Evolutionary conservation across 2,797 vertebrate genomes (phyloP).

Genomic region (Hirundo rustica): DNA sequence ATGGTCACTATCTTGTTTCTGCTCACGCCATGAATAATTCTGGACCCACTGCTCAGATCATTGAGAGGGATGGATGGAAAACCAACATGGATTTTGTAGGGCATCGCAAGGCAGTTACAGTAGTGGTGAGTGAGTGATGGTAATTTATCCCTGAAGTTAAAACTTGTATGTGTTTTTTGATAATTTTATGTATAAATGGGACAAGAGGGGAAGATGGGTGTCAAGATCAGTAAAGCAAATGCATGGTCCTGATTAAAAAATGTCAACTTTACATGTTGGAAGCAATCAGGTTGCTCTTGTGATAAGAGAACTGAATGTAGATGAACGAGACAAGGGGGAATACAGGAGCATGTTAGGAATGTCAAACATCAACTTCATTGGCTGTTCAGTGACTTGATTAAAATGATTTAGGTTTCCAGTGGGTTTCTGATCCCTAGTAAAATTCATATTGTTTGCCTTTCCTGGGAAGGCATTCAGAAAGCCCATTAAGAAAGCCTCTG

Average conservation of each 20-base stretch:
- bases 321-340: background rate
- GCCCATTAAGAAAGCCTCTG: background rate
- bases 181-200: background rate
- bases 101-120: slow-evolving; percentile 96
- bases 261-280: background rate
- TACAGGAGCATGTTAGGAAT: background rate
- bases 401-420: background rate
- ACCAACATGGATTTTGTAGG: slow-evolving; percentile 99
- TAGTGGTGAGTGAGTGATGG: slow-evolving; percentile 85
- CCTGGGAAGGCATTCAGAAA: background rate
- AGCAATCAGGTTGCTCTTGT: background rate
- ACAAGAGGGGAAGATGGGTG: background rate
- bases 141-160: background rate
- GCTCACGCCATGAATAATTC: slow-evolving; percentile 99
- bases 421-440: background rate
- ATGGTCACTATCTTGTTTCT: slow-evolving; percentile 98
- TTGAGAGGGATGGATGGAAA: slow-evolving; percentile 97
- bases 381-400: background rate
- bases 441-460: background rate
- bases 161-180: background rate
- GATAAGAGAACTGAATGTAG: background rate
- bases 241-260: background rate
- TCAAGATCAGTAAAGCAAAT: background rate
- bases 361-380: background rate
- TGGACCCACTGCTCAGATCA: slow-evolving; percentile 97